Evolutionary conservation across 2,888 invertebrate species (phyloP).

Genomic region (Apodemia hepburni): DNA sequence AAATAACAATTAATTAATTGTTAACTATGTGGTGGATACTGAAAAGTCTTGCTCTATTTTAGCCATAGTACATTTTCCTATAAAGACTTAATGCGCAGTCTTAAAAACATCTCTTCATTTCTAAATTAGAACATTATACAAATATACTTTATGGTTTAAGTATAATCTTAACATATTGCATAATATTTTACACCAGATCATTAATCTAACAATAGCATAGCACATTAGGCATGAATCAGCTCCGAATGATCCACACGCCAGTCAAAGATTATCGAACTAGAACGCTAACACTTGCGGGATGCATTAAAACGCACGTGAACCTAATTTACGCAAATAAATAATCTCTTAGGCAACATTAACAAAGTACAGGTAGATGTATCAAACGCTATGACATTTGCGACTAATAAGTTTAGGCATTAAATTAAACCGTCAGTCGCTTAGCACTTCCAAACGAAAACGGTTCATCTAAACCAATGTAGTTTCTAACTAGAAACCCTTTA

Average conservation of each 20-base stretch:
- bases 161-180: slow-evolving; percentile 45
- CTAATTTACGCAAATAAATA: slow-evolving; percentile 74
- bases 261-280: slow-evolving; percentile 77
- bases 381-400: slow-evolving; percentile 67
- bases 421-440: slow-evolving; percentile 47
- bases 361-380: slow-evolving; percentile 73
- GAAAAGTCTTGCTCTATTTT: too few species aligned
- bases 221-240: slow-evolving; percentile 70
- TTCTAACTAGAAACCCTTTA: slow-evolving; percentile 53
- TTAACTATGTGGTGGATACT: too few species aligned
- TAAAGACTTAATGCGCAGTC: too few species aligned
- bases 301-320: slow-evolving; percentile 78
- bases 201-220: slow-evolving; percentile 72
- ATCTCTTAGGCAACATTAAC: slow-evolving; percentile 58
- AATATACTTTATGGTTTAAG: background rate
- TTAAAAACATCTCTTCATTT: too few species aligned
- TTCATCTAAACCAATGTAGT: slow-evolving; percentile 45
- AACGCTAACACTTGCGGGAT: slow-evolving; percentile 70
- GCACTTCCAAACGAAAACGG: slow-evolving; percentile 50
- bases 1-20: too few species aligned
- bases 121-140: too few species aligned
- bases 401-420: slow-evolving; percentile 67
- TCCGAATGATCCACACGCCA: slow-evolving; percentile 65
- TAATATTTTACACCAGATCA: slow-evolving; percentile 62
- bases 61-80: too few species aligned